These are phyloP conservation scores for Clarias macrocephalus DNA, from an alignment of 2,113 vertebrate species.

Conservation along the genomic window DNA sequence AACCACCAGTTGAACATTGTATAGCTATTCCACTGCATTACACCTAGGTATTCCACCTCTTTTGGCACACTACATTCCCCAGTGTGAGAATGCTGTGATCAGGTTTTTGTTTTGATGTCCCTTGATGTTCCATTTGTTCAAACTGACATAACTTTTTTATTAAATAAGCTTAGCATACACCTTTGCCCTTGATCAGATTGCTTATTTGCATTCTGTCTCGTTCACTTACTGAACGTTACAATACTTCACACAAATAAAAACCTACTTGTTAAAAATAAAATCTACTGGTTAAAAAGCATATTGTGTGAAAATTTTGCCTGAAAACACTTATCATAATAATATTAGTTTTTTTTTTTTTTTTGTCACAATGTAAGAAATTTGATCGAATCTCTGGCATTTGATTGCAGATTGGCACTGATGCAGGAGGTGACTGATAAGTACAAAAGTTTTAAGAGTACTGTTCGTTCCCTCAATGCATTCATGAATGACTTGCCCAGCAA, in stretches of 20 bases:
- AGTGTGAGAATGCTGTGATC: background rate
- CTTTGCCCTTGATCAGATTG: background rate
- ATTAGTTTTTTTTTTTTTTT: background rate
- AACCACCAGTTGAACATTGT: background rate
- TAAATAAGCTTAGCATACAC: too few relatives aligned
- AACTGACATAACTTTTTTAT: background rate
- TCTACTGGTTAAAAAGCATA: background rate
- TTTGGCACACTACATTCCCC: background rate
- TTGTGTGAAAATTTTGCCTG: too few relatives aligned
- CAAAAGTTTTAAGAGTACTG: constrained; percentile 82
- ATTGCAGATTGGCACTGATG: constrained; percentile 75
- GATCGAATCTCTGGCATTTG: background rate
- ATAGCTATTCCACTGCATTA: background rate
- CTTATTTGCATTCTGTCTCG: background rate
- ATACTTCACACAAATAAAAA: background rate
- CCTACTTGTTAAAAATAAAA: background rate
- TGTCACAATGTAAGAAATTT: background rate
- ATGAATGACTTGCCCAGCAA: constrained; percentile 82
- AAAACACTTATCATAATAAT: background rate
- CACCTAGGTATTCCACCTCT: background rate
- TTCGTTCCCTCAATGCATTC: constrained; percentile 85
- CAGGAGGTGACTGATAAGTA: constrained; percentile 76
- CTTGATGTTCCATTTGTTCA: background rate
- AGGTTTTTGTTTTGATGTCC: background rate
- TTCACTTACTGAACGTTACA: background rate